phyloP scores from a whole-genome alignment of 2,113 vertebrate species.

The Chionis minor region DNA sequence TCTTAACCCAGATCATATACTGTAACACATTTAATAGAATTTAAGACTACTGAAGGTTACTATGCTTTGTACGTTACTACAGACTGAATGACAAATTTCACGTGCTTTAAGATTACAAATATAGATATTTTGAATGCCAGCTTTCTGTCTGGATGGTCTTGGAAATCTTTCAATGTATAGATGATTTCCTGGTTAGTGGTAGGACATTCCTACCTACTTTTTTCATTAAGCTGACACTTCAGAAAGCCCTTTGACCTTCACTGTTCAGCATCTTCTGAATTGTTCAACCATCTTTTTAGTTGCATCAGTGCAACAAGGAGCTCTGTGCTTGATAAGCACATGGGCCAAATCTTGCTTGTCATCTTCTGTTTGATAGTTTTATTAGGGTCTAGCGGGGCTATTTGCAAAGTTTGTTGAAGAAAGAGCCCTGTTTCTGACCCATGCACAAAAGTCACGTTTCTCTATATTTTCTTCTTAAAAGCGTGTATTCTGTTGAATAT shows the following conservation, averaged over 20 bases:
- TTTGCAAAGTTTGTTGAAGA: not conserved
- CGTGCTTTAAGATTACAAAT: not conserved
- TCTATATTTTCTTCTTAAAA: not conserved
- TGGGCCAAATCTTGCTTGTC: not conserved
- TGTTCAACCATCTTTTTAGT: not conserved
- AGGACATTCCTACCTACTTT: not conserved
- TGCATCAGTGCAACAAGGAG: not conserved
- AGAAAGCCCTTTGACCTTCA: not conserved
- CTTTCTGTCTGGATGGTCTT: not conserved
- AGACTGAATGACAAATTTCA: not conserved
- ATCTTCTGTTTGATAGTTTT: not conserved
- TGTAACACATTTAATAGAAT: not conserved
- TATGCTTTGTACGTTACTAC: not conserved
- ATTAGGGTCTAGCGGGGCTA: not conserved
- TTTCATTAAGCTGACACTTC: not conserved
- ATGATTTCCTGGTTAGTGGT: not conserved
- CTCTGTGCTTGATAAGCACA: not conserved
- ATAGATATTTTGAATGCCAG: not conserved
- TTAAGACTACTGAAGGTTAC: not conserved
- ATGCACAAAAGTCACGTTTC: not conserved
- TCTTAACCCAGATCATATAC: not conserved
- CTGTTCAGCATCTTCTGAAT: not conserved
- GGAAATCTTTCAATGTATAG: not conserved
- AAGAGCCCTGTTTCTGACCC: accelerated
- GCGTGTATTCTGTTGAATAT: not conserved